Evolutionary conservation across 2,888 invertebrate species (phyloP).

Genomic region (Thereva nobilitata): DNA sequence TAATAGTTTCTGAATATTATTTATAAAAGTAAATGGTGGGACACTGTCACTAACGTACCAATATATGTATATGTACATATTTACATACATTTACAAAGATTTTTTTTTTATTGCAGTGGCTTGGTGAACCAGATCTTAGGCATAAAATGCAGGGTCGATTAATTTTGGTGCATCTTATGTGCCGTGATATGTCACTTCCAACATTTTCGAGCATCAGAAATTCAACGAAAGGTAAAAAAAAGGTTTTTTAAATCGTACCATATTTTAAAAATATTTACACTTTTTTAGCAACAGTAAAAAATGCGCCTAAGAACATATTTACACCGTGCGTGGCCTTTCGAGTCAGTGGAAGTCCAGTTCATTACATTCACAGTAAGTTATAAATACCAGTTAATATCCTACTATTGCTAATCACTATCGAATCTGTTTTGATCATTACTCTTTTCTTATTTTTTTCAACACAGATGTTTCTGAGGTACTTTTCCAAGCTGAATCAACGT

Average conservation of each 20-base stretch:
- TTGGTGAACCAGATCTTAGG: conserved; percentile 77
- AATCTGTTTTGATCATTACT: not conserved
- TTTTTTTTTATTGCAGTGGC: conserved; percentile 67
- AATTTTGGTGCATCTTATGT: conserved; percentile 77
- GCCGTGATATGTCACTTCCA: conserved; percentile 68
- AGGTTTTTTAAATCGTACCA: conserved; percentile 42
- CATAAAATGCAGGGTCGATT: conserved; percentile 79
- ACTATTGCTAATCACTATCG: not conserved
- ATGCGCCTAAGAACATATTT: conserved; percentile 64
- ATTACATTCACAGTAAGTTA: conserved; percentile 65
- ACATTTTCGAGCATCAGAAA: conserved; percentile 58
- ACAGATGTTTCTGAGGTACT: conserved; percentile 79
- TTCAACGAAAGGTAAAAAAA: conserved; percentile 41
- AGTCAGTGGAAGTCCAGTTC: conserved; percentile 79
- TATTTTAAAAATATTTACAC: not conserved
- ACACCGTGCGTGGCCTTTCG: conserved; percentile 86
- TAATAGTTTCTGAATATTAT: too few species aligned
- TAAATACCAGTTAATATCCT: not conserved
- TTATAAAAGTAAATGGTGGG: too few species aligned
- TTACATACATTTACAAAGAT: too few species aligned
- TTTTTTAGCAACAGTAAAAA: conserved; percentile 1
- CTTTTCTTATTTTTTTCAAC: not conserved
- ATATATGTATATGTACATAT: too few species aligned
- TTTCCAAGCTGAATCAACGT: conserved; percentile 70
- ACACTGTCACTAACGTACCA: too few species aligned